phyloP scores from a whole-genome alignment of 2,888 invertebrate genomes.

The Nycteola revayana region DNA sequence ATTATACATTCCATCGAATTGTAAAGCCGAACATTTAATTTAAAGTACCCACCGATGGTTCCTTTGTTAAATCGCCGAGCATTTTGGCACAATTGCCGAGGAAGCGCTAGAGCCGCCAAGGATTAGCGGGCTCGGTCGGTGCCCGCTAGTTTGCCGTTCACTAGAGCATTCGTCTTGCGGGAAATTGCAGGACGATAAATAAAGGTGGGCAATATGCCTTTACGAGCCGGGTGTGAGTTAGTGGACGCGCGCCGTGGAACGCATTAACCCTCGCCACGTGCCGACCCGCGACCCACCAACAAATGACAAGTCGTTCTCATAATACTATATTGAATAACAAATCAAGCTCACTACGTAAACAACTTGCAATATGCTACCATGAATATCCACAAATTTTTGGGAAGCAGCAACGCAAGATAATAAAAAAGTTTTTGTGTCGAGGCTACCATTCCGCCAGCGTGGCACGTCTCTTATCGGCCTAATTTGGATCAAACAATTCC shows the following conservation, averaged over 20 bases:
- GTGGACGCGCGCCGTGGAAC: conserved; percentile 34
- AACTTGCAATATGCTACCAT: conserved; percentile 39
- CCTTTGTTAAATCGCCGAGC: conserved; percentile 74
- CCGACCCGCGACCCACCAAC: conserved; percentile 27
- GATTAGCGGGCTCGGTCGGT: conserved; percentile 58
- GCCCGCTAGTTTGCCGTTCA: conserved; percentile 56
- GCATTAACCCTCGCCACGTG: conserved; percentile 47
- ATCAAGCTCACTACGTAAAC: conserved; percentile 32
- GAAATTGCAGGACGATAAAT: conserved; percentile 59
- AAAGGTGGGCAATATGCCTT: conserved; percentile 56
- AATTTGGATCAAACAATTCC: conserved; percentile 76
- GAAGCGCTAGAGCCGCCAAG: conserved; percentile 51
- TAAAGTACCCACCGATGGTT: conserved; percentile 75
- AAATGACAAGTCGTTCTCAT: conserved; percentile 44
- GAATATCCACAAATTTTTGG: conserved; percentile 37
- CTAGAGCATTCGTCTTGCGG: conserved; percentile 53
- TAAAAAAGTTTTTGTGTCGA: conserved; percentile 61
- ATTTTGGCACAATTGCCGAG: conserved; percentile 65
- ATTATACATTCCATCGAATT: conserved; percentile 82
- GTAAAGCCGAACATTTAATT: conserved; percentile 81
- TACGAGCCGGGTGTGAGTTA: conserved; percentile 31
- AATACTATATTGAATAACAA: conserved; percentile 44
- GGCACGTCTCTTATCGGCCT: conserved; percentile 71
- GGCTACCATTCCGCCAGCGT: conserved; percentile 49
- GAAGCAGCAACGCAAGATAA: conserved; percentile 45